phyloP scores from a whole-genome alignment of 1,140 invertebrate species.

The Penaeus vannamei region DNA sequence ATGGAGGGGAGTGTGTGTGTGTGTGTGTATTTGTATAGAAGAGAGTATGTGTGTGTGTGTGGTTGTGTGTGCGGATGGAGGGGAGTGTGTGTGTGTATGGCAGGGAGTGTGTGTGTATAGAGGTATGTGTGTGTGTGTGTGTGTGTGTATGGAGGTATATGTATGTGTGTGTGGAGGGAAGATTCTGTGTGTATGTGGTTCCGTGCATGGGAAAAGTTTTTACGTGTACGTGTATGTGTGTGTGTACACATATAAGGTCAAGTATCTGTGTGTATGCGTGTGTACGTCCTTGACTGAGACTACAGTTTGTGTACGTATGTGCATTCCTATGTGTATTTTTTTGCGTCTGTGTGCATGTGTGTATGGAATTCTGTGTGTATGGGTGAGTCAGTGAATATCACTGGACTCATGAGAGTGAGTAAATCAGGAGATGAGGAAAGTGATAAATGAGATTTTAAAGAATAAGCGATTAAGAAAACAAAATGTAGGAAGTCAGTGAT shows the following conservation, averaged over 20 bases:
- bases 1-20: conserved; percentile 43
- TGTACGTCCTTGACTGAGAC: too few species aligned
- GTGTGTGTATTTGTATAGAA: conserved; percentile 7
- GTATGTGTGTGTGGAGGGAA: conserved; percentile 23
- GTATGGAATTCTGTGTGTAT: too few species aligned
- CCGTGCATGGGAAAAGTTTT: too few species aligned
- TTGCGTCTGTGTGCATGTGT: too few species aligned
- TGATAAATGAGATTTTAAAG: too few species aligned
- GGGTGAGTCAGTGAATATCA: too few species aligned
- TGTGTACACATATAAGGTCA: neutral
- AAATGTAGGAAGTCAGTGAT: too few species aligned
- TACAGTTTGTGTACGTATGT: too few species aligned
- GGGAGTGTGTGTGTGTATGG: conserved; percentile 27
- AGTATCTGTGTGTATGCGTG: neutral
- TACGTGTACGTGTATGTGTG: conserved; percentile 24
- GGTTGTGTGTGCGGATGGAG: neutral
- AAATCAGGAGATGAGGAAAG: too few species aligned
- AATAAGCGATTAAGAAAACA: too few species aligned
- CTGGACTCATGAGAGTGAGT: too few species aligned
- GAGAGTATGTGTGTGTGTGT: neutral
- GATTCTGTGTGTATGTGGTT: neutral
- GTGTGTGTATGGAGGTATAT: conserved; percentile 37
- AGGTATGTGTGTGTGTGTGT: conserved; percentile 40
- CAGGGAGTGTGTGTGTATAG: conserved; percentile 33
- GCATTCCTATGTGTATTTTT: neutral